Conservation (phyloP, 2,888 invertebrate species). For the Tribolium freemani region DNA sequence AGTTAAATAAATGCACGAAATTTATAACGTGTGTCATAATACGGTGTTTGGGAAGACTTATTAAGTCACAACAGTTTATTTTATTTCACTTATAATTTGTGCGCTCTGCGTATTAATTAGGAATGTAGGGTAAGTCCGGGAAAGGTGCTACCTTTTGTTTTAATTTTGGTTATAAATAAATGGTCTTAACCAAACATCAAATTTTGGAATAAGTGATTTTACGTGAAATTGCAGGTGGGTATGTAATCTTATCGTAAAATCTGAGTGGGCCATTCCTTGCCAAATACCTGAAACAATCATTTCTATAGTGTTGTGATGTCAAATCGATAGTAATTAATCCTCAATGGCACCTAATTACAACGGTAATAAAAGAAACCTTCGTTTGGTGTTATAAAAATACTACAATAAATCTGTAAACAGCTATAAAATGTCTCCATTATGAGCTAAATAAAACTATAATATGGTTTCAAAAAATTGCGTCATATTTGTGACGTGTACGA, state of each 20-base stretch:
- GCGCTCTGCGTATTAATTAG: no score
- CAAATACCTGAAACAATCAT: neutral
- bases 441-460: neutral
- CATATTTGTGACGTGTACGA: neutral
- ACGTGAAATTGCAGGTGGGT: no score
- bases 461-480: neutral
- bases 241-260: no score
- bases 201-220: no score
- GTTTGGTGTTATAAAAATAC: neutral
- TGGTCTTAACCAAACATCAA: no score
- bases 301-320: neutral
- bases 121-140: no score
- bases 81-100: no score
- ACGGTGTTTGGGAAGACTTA: neutral
- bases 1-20: neutral
- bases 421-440: no score
- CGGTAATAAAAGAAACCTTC: constrained; percentile 14
- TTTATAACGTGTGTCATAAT: neutral
- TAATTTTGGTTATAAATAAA: no score
- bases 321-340: constrained; percentile 3
- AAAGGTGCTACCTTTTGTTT: no score
- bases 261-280: no score
- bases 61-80: neutral
- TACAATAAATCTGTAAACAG: constrained; percentile 2
- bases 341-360: constrained; percentile 12